Conservation (phyloP, 2,113 vertebrate genomes). For the Ia io region DNA sequence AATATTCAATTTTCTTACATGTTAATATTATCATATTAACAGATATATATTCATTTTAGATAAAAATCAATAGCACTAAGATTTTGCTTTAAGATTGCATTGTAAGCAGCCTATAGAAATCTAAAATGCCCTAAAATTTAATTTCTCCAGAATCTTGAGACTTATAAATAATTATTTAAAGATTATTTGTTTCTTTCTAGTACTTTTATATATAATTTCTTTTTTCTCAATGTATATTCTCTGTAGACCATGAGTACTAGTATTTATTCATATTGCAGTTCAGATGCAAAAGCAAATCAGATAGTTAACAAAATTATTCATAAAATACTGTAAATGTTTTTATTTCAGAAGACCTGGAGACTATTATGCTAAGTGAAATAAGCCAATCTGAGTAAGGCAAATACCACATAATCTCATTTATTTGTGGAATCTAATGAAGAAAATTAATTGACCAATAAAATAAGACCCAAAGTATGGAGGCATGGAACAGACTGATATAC, state of each 20-base stretch:
- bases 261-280: background rate
- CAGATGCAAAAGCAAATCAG: background rate
- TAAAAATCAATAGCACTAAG: background rate
- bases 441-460: no score
- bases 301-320: background rate
- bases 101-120: background rate
- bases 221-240: background rate
- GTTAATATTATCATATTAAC: background rate
- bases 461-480: no score
- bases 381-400: no score
- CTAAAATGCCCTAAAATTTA: background rate
- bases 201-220: background rate
- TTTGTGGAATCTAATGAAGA: no score
- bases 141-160: background rate
- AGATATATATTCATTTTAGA: background rate
- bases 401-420: no score
- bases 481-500: no score
- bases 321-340: slow-evolving; percentile 21
- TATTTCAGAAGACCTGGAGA: no score
- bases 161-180: background rate
- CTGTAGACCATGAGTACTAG: background rate
- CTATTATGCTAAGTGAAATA: no score
- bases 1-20: background rate
- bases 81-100: background rate
- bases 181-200: background rate